These are phyloP conservation scores for Cotesia congregata DNA, from an alignment of 2,888 invertebrate genomes.

Conservation along the genomic window DNA sequence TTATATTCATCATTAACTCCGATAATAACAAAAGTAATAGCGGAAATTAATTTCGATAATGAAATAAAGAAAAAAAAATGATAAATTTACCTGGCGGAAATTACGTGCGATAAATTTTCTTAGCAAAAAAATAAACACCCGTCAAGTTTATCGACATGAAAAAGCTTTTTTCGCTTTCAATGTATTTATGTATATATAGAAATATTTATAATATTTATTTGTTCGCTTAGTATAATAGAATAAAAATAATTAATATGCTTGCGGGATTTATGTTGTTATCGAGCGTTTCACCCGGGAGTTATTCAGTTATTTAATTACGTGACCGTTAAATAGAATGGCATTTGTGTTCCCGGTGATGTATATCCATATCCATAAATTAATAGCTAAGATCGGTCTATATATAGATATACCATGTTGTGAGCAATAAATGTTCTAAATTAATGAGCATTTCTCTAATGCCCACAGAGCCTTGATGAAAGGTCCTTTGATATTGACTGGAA, in stretches of 20 bases:
- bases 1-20: slow-evolving; percentile 26
- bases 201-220: too few relatives aligned
- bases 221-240: too few relatives aligned
- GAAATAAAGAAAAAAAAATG: neutral
- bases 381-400: slow-evolving; percentile 16
- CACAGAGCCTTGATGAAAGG: slow-evolving; percentile 1
- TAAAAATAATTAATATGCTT: neutral
- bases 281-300: too few relatives aligned
- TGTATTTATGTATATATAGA: neutral
- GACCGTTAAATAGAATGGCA: neutral
- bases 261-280: neutral
- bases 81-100: neutral
- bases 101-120: neutral
- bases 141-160: neutral
- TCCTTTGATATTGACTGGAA: slow-evolving; percentile 69
- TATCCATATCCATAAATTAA: slow-evolving; percentile 2
- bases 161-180: neutral
- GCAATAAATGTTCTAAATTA: neutral
- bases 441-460: slow-evolving; percentile 8
- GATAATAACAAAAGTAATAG: neutral
- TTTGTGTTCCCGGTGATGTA: neutral
- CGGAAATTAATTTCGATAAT: neutral
- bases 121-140: neutral
- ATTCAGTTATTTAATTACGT: neutral
- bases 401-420: slow-evolving; percentile 5